Evolutionary conservation across 1,140 invertebrate species (phyloP).

Genomic region (Cotesia chilonis): DNA sequence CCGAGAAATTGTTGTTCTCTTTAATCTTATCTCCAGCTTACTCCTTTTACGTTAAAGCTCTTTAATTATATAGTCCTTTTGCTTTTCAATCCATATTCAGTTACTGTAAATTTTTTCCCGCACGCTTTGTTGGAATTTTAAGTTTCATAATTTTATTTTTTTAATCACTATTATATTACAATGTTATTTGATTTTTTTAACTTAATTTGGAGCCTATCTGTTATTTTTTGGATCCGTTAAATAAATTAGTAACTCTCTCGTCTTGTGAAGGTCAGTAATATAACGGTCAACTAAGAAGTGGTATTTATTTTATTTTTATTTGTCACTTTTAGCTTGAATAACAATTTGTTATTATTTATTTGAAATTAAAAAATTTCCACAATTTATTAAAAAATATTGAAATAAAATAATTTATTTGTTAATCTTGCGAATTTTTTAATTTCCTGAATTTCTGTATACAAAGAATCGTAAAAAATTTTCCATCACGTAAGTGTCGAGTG

Average conservation of each 20-base stretch:
- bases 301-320: neutral
- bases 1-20: constrained; percentile 19
- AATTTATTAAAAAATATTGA: too few species aligned
- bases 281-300: constrained; percentile 12
- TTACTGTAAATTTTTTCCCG: neutral
- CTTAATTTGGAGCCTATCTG: too few species aligned
- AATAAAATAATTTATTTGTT: neutral
- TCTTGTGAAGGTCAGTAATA: constrained; percentile 18
- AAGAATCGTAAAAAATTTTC: constrained; percentile 45
- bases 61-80: neutral
- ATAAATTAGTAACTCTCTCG: constrained; percentile 13
- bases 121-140: neutral
- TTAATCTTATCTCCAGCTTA: neutral
- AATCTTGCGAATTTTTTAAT: constrained; percentile 1
- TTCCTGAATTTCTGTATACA: constrained; percentile 36
- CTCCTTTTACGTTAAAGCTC: constrained; percentile 1
- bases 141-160: too few species aligned
- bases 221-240: too few species aligned
- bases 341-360: neutral
- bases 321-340: too few species aligned
- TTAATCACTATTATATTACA: too few species aligned
- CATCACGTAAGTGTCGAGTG: constrained; percentile 50
- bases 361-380: too few species aligned
- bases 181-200: too few species aligned
- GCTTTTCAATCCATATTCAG: neutral